Percentiles rank a stretch among this genome's conserved stretches.
These are phyloP conservation scores for Panagrolaimus sp. DNA, from an alignment of 1,140 invertebrate species.

Conservation along the genomic window DNA sequence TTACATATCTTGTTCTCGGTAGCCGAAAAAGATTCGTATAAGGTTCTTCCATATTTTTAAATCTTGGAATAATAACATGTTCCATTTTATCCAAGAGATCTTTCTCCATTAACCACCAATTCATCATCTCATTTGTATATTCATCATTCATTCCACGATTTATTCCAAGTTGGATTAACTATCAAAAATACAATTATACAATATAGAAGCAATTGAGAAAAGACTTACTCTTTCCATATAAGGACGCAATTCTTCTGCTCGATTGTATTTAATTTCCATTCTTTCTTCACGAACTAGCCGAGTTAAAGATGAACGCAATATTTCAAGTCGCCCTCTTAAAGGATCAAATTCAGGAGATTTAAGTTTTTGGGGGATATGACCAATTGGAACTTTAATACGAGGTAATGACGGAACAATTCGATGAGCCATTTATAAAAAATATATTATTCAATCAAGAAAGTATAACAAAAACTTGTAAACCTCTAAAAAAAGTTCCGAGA, in stretches of 20 bases:
- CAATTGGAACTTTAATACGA: conserved; percentile 43
- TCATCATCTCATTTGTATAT: conserved; percentile 54
- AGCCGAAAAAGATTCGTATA: conserved; percentile 45
- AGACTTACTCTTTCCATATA: conserved; percentile 46
- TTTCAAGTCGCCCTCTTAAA: conserved; percentile 29
- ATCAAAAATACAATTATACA: conserved; percentile 28
- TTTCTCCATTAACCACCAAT: conserved; percentile 53
- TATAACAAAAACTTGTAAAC: no score
- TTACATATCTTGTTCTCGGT: conserved; percentile 30
- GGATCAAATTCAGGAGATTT: conserved; percentile 37
- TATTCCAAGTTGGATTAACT: conserved; percentile 54
- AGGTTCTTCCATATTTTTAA: conserved; percentile 34
- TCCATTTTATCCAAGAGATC: conserved; percentile 44
- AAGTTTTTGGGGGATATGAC: conserved; percentile 49
- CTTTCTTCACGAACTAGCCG: conserved; percentile 50
- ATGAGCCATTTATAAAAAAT: background rate
- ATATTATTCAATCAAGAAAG: no score
- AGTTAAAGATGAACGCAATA: conserved; percentile 48
- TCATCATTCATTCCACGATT: conserved; percentile 43
- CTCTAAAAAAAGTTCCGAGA: no score
- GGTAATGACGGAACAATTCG: conserved; percentile 37
- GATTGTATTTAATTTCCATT: conserved; percentile 47
- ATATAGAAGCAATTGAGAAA: conserved; percentile 5
- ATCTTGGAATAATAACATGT: conserved; percentile 43
- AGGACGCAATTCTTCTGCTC: conserved; percentile 46